phyloP scores from a whole-genome alignment of 2,113 vertebrate genomes.

The Meles meles region DNA sequence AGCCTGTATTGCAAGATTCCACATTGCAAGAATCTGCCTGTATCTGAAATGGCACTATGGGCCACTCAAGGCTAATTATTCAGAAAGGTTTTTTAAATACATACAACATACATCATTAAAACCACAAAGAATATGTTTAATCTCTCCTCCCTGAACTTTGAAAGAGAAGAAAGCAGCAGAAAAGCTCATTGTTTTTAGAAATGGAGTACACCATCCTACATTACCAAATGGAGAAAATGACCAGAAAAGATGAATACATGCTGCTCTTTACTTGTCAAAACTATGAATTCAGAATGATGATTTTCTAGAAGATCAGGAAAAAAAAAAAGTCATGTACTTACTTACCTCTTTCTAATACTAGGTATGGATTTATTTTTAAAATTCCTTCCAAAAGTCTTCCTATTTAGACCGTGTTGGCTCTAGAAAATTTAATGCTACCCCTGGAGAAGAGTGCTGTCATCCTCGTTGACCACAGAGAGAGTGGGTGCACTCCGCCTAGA shows the following conservation, averaged over 20 bases:
- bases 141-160: neutral
- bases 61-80: neutral
- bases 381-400: neutral
- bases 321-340: neutral
- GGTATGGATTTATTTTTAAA: neutral
- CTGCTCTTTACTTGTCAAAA: neutral
- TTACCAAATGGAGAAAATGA: neutral
- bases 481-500: neutral
- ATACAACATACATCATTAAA: neutral
- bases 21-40: neutral
- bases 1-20: neutral
- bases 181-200: neutral
- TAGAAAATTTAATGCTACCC: neutral
- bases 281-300: neutral
- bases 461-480: neutral
- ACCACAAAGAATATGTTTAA: neutral
- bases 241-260: neutral
- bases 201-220: neutral
- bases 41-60: neutral
- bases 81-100: neutral
- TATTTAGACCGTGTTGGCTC: neutral
- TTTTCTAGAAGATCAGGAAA: neutral
- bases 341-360: neutral
- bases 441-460: neutral
- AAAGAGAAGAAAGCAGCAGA: neutral